Evolutionary conservation across 2,888 invertebrate species (phyloP), one percentile per base, ranked within the genome.

Genomic region (Tubulanus polymorphus): DNA sequence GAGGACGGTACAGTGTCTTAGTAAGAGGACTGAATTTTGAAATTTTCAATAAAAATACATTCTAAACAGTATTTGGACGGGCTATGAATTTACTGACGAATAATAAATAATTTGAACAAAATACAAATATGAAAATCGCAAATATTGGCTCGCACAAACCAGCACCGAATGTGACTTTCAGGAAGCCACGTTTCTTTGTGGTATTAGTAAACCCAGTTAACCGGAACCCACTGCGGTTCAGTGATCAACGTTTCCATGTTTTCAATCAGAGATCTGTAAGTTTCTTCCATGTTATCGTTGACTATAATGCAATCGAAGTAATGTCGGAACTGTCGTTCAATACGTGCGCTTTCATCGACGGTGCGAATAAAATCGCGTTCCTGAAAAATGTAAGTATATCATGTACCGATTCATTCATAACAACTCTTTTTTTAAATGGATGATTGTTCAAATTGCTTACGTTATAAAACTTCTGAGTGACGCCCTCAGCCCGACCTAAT

Each of bases 261-360:
- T 71, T 88, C 87, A 67, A 94, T 82, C 65, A 97, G 84, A 80
- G 95, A 93, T 75, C 91, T 89, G 83, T 94, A 95, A 62, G 96
- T 93, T 65, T 94, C 87, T 78, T 95, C 94, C 50, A 94, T 91
- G 79, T 96, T 96, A 79, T 93, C 93, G 81, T 97, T 97, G 71
- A 96, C 91, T 74, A 99, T 92, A 72, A 94, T 92, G 88, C 93
- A 90, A 81, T 99, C 97, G 83, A 99, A 97, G 73, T 91, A 86
- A 79, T 95, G 94, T 54, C 94, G 95, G 85, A 93, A 83, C 73
- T 91, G 88, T 65, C 93, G 89, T 80, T 97, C 97, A 89, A 97
- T 96, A 75, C 93, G 91, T 62, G 94, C 84, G 25, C 95, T 95
- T 63, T 95, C 95, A 73, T 95, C 93, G 67, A 97, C 93, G 64